Evolutionary conservation across 2,797 vertebrate species (phyloP).

Genomic region (Spinus olivaceus): DNA sequence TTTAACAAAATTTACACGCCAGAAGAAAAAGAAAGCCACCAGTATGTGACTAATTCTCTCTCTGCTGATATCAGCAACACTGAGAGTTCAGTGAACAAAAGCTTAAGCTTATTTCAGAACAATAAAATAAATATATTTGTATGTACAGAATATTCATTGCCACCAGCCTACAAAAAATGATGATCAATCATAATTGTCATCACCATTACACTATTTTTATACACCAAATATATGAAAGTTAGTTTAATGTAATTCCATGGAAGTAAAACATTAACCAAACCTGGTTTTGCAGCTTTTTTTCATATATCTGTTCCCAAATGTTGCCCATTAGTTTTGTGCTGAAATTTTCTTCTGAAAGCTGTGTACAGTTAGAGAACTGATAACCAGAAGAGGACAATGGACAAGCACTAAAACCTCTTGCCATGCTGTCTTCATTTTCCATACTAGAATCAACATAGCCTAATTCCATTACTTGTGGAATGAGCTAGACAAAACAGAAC

Average conservation of each 20-base stretch:
- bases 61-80: not conserved
- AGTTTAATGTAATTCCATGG: not conserved
- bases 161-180: not conserved
- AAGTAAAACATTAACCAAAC: conserved; percentile 46
- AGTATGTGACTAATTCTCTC: not conserved
- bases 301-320: conserved; percentile 40
- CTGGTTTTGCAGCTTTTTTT: conserved; percentile 41
- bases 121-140: not conserved
- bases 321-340: not conserved
- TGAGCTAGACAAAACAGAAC: conserved; percentile 65
- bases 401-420: conserved; percentile 51
- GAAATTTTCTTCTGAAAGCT: conserved; percentile 64
- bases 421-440: conserved; percentile 58
- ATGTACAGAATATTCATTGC: not conserved
- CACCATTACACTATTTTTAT: not conserved
- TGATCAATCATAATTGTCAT: not conserved
- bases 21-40: not conserved
- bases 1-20: not conserved
- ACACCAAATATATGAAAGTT: not conserved
- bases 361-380: conserved; percentile 42
- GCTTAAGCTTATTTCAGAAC: not conserved
- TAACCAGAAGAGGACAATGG: conserved; percentile 55
- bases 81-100: not conserved
- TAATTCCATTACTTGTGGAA: conserved; percentile 74
- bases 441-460: conserved; percentile 65